These are phyloP conservation scores for Dryobota labecula DNA, from an alignment of 2,888 invertebrate genomes.

Conservation along the genomic window DNA sequence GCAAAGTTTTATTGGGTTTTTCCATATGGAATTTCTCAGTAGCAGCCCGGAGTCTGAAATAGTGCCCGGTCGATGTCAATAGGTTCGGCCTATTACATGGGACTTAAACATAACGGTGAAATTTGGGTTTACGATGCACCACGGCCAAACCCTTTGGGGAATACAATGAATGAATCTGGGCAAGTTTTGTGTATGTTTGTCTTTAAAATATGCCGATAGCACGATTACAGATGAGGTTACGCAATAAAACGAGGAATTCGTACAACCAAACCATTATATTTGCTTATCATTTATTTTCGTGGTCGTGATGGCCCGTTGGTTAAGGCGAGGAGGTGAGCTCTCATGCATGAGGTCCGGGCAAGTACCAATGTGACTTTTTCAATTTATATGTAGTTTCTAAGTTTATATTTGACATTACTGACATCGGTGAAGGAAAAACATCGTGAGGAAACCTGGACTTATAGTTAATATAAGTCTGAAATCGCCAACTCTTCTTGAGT, in stretches of 20 bases:
- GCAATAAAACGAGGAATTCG: constrained; percentile 14
- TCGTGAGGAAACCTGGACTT: too few species aligned
- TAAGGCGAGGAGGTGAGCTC: too few species aligned
- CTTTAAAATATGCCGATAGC: neutral
- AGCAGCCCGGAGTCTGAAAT: neutral
- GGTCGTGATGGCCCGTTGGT: too few species aligned
- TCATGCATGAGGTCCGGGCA: too few species aligned
- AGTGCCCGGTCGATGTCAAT: neutral
- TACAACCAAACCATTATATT: constrained; percentile 13
- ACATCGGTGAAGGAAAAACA: too few species aligned
- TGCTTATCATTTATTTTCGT: neutral
- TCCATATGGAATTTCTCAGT: neutral
- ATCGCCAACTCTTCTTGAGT: too few species aligned
- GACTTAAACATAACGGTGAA: neutral
- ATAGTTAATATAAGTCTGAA: too few species aligned
- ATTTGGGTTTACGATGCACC: neutral
- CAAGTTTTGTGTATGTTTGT: neutral
- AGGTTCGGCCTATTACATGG: neutral
- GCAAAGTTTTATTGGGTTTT: too few species aligned
- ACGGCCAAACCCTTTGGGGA: too few species aligned
- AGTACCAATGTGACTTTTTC: too few species aligned
- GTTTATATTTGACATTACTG: too few species aligned
- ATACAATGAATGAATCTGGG: neutral
- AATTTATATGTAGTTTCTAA: too few species aligned
- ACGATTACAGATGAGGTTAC: neutral